phyloP scores from a whole-genome alignment of 1,140 invertebrate species.

The Stratiolaelaps scimitus region DNA sequence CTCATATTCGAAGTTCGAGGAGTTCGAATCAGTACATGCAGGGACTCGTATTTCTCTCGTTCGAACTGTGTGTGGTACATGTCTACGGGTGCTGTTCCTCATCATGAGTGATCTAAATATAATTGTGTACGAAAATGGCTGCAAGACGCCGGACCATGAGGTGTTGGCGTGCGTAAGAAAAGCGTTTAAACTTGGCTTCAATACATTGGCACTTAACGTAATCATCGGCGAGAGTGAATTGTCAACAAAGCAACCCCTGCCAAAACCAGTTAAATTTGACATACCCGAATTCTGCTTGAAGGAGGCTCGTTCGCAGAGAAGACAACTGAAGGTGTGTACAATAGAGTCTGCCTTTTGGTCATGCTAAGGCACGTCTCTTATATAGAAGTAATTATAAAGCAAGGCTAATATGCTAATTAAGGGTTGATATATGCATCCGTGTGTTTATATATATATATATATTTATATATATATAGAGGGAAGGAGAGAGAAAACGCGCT shows the following conservation, averaged over 20 bases:
- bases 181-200: slow-evolving; percentile 22
- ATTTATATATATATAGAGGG: too few relatives aligned
- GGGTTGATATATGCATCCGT: too few relatives aligned
- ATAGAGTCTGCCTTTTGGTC: not conserved
- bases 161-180: slow-evolving; percentile 13
- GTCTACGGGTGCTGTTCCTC: not conserved
- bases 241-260: not conserved
- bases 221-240: slow-evolving; percentile 6
- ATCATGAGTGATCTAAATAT: slow-evolving; percentile 14
- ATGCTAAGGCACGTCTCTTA: not conserved
- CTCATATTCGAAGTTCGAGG: too few relatives aligned
- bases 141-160: not conserved
- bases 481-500: too few relatives aligned
- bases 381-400: too few relatives aligned
- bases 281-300: not conserved
- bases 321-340: not conserved
- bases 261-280: not conserved
- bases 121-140: slow-evolving; percentile 20
- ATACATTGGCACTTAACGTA: slow-evolving; percentile 9
- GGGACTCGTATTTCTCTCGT: too few relatives aligned
- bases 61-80: too few relatives aligned
- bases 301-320: slow-evolving; percentile 5
- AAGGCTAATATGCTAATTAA: too few relatives aligned
- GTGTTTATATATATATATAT: too few relatives aligned
- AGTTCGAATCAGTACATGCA: too few relatives aligned